phyloP scores from a whole-genome alignment of 2,797 vertebrate genomes.

The Martes flavigula region DNA sequence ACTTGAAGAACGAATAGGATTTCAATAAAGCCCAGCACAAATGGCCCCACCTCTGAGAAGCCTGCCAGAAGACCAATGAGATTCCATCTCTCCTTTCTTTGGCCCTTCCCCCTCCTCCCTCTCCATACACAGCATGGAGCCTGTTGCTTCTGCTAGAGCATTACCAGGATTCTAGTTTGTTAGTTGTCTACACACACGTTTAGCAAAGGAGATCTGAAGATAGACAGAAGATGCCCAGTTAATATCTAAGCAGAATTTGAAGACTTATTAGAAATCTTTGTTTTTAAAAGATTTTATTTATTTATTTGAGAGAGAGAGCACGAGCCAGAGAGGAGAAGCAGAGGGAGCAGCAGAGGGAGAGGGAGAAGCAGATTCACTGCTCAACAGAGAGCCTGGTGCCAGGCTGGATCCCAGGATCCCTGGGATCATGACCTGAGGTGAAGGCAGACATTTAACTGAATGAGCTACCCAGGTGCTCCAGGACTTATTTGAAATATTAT shows the following conservation, averaged over 20 bases:
- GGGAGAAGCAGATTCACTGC: background rate
- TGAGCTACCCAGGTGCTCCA: background rate
- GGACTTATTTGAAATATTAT: background rate
- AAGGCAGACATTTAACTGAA: background rate
- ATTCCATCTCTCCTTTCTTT: background rate
- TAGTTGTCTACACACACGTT: background rate
- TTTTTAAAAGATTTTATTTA: too few relatives aligned
- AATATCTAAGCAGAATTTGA: background rate
- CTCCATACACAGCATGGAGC: background rate
- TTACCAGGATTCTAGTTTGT: background rate
- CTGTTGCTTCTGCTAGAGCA: background rate
- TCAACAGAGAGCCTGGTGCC: background rate
- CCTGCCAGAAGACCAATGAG: background rate
- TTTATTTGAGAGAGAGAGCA: too few relatives aligned
- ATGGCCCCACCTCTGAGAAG: background rate
- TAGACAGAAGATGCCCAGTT: background rate
- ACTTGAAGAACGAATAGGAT: background rate
- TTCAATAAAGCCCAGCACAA: background rate
- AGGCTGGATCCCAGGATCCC: background rate
- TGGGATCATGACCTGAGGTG: background rate
- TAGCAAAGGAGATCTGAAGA: background rate
- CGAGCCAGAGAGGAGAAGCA: background rate
- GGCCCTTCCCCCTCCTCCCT: fast-evolving
- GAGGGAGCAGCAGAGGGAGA: background rate
- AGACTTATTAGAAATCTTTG: background rate